phyloP scores from a whole-genome alignment of 1,140 invertebrate species.

The Dermatophagoides farinae region DNA sequence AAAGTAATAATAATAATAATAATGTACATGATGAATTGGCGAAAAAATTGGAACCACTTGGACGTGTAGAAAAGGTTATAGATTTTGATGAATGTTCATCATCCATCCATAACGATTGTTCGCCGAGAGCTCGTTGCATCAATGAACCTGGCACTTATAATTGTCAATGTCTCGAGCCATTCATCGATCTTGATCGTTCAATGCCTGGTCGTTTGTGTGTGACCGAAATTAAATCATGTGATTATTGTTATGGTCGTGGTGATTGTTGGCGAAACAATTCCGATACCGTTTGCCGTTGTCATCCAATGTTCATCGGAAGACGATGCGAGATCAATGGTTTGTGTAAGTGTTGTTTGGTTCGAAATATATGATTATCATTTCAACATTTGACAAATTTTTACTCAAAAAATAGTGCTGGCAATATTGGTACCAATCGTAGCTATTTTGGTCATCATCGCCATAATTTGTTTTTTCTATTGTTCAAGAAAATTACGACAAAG shows the following conservation, averaged over 20 bases:
- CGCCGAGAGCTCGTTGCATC: slow-evolving; percentile 54
- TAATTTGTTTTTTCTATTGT: slow-evolving; percentile 21
- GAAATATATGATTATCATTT: background rate
- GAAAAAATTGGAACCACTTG: background rate
- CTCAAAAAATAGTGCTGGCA: slow-evolving; percentile 18
- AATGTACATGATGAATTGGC: slow-evolving; percentile 5
- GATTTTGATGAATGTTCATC: slow-evolving; percentile 63
- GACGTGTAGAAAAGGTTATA: slow-evolving; percentile 20
- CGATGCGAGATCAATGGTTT: slow-evolving; percentile 23
- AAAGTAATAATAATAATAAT: background rate
- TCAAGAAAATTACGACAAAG: slow-evolving; percentile 16
- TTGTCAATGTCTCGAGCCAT: slow-evolving; percentile 61
- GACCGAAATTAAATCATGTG: slow-evolving; percentile 47
- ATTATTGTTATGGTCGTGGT: slow-evolving; percentile 59
- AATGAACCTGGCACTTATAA: slow-evolving; percentile 46
- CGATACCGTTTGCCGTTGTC: slow-evolving; percentile 31
- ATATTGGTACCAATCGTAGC: slow-evolving; percentile 21
- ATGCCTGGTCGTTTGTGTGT: slow-evolving; percentile 53
- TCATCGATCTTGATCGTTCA: slow-evolving; percentile 46
- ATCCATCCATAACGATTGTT: slow-evolving; percentile 56
- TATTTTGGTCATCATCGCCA: slow-evolving; percentile 19
- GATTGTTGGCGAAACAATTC: slow-evolving; percentile 36
- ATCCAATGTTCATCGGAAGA: slow-evolving; percentile 21
- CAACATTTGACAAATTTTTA: background rate
- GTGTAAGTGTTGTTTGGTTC: slow-evolving; percentile 18